A percentile compares a stretch with the other conserved stretches of the same genome.
phyloP scores from a whole-genome alignment of 2,888 invertebrate genomes.

The Folsomia manolachei region DNA sequence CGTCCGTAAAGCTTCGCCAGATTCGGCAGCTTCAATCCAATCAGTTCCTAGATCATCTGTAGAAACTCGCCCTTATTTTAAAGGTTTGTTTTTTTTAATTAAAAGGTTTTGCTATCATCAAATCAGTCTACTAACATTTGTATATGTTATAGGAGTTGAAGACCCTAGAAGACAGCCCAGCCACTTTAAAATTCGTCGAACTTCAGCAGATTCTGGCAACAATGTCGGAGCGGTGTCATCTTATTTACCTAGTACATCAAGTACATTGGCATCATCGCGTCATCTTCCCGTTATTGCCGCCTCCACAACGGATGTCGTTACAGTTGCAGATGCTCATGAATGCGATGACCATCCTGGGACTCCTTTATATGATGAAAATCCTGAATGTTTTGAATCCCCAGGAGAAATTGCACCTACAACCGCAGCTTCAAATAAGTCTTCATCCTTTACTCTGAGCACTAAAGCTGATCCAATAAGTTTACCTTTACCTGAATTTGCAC shows the following conservation, averaged over 20 bases:
- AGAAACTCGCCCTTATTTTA: background rate
- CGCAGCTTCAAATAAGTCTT: background rate
- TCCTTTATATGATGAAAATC: slow-evolving; percentile 76
- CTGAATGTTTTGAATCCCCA: slow-evolving; percentile 62
- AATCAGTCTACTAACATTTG: background rate
- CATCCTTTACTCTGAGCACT: slow-evolving; percentile 19
- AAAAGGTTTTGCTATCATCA: background rate
- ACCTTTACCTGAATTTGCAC: slow-evolving; percentile 84
- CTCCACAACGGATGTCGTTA: slow-evolving; percentile 23
- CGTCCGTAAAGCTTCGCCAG: slow-evolving; percentile 50
- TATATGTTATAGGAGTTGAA: slow-evolving; percentile 15
- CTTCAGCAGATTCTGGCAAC: slow-evolving; percentile 50
- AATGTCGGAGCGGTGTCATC: slow-evolving; percentile 11
- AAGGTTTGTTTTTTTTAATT: background rate
- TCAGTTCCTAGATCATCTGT: background rate
- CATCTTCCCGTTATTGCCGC: slow-evolving; percentile 22
- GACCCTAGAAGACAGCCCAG: slow-evolving; percentile 42
- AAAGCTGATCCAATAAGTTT: slow-evolving; percentile 66
- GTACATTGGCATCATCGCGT: slow-evolving; percentile 1
- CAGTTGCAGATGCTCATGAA: slow-evolving; percentile 54
- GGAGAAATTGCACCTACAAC: slow-evolving; percentile 21
- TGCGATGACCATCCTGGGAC: slow-evolving; percentile 76
- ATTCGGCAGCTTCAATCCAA: slow-evolving; percentile 29
- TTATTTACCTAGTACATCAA: slow-evolving; percentile 21
- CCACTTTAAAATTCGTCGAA: slow-evolving; percentile 46